Conservation (phyloP, 1,140 invertebrate genomes). For the Babylonia areolata region DNA sequence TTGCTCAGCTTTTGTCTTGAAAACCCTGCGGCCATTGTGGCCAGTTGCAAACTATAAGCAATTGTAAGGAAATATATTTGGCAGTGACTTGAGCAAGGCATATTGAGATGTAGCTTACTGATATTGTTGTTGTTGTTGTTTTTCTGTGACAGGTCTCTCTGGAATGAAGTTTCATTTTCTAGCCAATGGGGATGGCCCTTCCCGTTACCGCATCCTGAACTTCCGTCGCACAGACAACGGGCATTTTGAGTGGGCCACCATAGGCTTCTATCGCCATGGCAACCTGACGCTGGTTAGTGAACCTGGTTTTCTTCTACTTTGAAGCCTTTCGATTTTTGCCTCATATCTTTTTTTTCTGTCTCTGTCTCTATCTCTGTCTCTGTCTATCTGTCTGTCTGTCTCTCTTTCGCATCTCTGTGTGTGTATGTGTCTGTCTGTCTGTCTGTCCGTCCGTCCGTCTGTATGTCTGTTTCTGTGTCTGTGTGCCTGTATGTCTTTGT, state of each 20-base stretch:
- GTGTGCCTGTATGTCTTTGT: background rate
- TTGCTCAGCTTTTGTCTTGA: too few species aligned
- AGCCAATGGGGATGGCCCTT: conserved; percentile 91
- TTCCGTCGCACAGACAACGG: conserved; percentile 89
- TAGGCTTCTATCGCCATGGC: conserved; percentile 68
- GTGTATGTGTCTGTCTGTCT: background rate
- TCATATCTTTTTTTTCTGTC: too few species aligned
- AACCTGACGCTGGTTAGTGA: conserved; percentile 57
- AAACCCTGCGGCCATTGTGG: too few species aligned
- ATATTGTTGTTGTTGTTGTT: background rate
- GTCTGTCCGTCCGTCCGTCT: background rate
- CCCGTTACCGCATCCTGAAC: conserved; percentile 95
- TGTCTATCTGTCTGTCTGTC: too few species aligned
- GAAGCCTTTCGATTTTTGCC: too few species aligned
- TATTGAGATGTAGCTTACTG: too few species aligned
- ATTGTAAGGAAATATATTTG: too few species aligned
- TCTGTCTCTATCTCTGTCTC: too few species aligned
- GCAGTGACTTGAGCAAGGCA: too few species aligned
- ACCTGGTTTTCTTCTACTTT: background rate
- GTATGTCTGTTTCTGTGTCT: background rate
- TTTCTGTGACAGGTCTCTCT: conserved; percentile 82
- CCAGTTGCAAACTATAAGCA: too few species aligned
- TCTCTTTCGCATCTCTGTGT: too few species aligned
- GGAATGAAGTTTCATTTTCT: conserved; percentile 92
- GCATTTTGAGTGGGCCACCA: conserved; percentile 89